Base-by-base conservation (phyloP, 2,888 invertebrate genomes). In the Chrysodeixis includens region DNA sequence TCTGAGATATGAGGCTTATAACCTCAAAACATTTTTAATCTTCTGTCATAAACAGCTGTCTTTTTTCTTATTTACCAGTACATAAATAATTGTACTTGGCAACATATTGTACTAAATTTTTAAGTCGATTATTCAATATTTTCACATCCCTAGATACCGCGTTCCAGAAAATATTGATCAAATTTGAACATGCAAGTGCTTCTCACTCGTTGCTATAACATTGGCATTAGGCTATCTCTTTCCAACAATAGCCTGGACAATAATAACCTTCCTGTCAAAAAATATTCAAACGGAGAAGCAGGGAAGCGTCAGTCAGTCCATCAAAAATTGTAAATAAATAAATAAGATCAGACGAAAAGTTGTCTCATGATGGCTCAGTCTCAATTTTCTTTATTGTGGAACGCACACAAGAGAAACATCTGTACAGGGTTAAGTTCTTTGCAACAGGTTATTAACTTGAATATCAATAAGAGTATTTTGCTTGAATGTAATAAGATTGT, bases 361-460 rank as follows among this genome's bases (percentile, higher is more conserved):
- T n/a, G 54, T 53, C 44, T 22, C 55, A 67, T 30, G 35, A 90
- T 90, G 90, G 66, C 88, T 30, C 83, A 85, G 40, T 78, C 90
- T 30, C 90, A 87, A 53, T 92, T 89, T 73, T 88, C 89, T 30
- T 79, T 92, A 56, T 79, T 90, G 46, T 92, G 92, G 89, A 87
- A 87, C 65, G 82, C 86, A n/a, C 90, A 92, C 66, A 85, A 83
- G 67, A 86, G 81, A 53, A 91, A 90, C 74, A 86, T 93, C 58
- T 89, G 90, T 62, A 80, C 79, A 32, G 92, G 92, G 18, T 79
- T 93, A 62, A 90, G 90, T 76, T 73, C 74, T 68, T 79, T 92
- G 52, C 92, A 92, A 72, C 92, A 92, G 88, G 92, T 92, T 76
- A 71, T 62, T 63, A 30, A 18, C 20, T 51, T n/a, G 12, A 16